Conservation (phyloP, 1,140 invertebrate species). For the Lycorma delicatula region DNA sequence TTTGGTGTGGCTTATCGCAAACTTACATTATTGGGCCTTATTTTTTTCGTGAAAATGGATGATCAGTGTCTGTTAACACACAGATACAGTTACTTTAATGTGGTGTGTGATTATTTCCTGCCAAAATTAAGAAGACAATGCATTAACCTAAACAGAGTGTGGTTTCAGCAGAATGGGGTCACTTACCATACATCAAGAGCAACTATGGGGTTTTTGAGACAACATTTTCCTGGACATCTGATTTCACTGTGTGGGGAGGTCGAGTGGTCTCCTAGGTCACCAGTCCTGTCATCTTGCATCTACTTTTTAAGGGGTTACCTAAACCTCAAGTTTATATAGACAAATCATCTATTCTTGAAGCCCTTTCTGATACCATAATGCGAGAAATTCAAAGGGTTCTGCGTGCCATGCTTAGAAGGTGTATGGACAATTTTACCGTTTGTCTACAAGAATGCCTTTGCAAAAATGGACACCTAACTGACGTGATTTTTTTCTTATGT, state of each 20-base stretch:
- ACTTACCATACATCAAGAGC: neutral
- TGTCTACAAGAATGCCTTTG: too few relatives aligned
- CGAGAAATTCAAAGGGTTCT: too few relatives aligned
- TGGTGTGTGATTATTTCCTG: neutral
- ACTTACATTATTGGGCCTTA: neutral
- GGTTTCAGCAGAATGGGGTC: neutral
- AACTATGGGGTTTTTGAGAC: neutral
- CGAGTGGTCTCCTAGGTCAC: neutral
- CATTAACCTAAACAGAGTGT: neutral
- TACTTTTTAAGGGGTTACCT: conserved; percentile 20
- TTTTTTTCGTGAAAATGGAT: neutral
- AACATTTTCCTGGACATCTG: neutral
- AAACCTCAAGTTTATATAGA: conserved; percentile 22
- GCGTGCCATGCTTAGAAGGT: too few relatives aligned
- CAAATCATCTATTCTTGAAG: conserved; percentile 26
- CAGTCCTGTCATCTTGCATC: conserved; percentile 24
- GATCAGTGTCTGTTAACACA: neutral
- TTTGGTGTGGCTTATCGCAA: neutral
- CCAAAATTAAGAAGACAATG: neutral
- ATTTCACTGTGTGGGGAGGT: neutral
- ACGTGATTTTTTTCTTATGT: too few relatives aligned
- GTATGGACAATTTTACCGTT: too few relatives aligned
- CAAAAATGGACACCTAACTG: too few relatives aligned
- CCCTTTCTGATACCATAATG: too few relatives aligned
- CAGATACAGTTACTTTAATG: neutral